Evolutionary conservation across 2,888 invertebrate species (phyloP).

Genomic region (Amphipyra berbera): DNA sequence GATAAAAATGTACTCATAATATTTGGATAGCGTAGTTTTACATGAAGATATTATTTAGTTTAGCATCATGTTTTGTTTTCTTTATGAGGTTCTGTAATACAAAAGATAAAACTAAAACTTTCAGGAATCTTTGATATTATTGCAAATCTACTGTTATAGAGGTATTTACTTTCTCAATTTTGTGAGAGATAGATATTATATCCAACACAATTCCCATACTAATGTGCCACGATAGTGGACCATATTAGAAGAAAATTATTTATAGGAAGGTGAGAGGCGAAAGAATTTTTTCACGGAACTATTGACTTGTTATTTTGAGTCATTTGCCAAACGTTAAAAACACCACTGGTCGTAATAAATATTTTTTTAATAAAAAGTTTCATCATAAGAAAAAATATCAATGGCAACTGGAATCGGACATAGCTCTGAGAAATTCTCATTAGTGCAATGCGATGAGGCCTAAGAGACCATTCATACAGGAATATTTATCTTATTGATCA

Average conservation of each 20-base stretch:
- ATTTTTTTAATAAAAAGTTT: conserved; percentile 22
- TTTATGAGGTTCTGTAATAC: neutral
- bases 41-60: neutral
- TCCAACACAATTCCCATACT: too few species aligned
- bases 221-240: too few species aligned
- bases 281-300: too few species aligned
- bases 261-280: too few species aligned
- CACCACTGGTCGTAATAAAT: too few species aligned
- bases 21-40: conserved; percentile 14
- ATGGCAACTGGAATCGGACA: conserved; percentile 68
- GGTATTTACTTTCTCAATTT: too few species aligned
- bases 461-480: conserved; percentile 69
- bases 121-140: too few species aligned
- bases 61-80: neutral
- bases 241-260: too few species aligned
- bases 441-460: conserved; percentile 61
- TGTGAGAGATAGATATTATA: too few species aligned
- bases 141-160: too few species aligned
- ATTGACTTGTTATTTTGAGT: too few species aligned
- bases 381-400: conserved; percentile 60
- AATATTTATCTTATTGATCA: conserved; percentile 10
- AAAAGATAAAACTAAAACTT: neutral
- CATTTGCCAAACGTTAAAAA: too few species aligned
- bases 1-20: conserved; percentile 49
- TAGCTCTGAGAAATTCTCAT: conserved; percentile 71